Evolutionary conservation across 1,140 invertebrate species (phyloP).

Genomic region (Neotoxoptera formosana): DNA sequence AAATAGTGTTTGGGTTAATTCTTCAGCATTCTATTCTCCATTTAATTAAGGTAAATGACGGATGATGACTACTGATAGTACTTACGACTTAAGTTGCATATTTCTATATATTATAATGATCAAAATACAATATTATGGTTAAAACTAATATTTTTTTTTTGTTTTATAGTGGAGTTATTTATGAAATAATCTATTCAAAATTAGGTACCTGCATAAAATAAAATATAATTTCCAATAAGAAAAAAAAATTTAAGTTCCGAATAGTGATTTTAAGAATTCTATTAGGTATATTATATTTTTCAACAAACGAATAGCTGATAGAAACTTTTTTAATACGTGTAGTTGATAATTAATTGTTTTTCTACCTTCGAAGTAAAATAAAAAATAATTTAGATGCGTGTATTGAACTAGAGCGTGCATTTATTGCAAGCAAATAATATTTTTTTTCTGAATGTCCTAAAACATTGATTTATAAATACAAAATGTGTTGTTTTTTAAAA

Average conservation of each 20-base stretch:
- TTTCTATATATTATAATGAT: background rate
- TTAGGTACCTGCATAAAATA: background rate
- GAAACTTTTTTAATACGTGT: background rate
- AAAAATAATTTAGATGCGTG: background rate
- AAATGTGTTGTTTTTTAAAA: background rate
- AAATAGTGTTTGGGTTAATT: background rate
- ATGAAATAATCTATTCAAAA: background rate
- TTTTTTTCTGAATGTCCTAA: background rate
- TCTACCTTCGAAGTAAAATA: background rate
- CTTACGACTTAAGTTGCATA: background rate
- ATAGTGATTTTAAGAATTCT: background rate
- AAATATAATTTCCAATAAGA: background rate
- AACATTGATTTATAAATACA: background rate
- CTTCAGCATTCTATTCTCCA: background rate
- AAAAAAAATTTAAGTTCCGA: background rate
- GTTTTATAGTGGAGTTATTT: no score
- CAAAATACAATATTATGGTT: background rate
- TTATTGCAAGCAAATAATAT: background rate
- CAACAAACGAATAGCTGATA: no score
- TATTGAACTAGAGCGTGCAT: background rate
- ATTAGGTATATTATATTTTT: background rate
- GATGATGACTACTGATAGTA: background rate
- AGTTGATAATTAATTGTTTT: background rate
- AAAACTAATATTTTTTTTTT: background rate
- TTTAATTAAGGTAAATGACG: constrained; percentile 1